These are phyloP conservation scores for Oryzias curvinotus DNA, from an alignment of 2,113 vertebrate genomes.

Conservation along the genomic window DNA sequence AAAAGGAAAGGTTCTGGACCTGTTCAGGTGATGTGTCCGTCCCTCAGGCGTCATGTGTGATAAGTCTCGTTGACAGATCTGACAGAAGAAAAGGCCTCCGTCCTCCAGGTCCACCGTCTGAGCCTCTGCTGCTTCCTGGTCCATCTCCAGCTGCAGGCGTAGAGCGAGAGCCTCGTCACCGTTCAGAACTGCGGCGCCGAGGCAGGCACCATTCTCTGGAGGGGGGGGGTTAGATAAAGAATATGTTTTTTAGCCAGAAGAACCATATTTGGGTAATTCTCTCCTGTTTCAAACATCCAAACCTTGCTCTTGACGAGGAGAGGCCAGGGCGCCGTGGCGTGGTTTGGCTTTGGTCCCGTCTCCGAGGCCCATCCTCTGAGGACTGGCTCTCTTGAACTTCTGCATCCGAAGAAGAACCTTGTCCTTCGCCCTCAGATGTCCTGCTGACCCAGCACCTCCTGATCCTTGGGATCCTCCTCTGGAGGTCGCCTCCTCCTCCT, in stretches of 20 bases:
- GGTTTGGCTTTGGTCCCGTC: neutral
- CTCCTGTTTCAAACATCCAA: neutral
- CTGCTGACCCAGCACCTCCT: conserved; percentile 13
- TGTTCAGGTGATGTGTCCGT: conserved; percentile 89
- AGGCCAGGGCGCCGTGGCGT: neutral
- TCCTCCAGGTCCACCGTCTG: conserved; percentile 73
- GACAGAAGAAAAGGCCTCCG: conserved; percentile 87
- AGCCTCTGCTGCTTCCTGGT: conserved; percentile 56
- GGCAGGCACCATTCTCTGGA: conserved; percentile 2
- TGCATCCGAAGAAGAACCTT: conserved; percentile 87
- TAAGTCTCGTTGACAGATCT: conserved; percentile 90
- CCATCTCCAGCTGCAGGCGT: conserved; percentile 80
- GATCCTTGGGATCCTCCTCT: neutral
- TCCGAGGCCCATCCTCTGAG: conserved; percentile 73
- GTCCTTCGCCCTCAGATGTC: conserved; percentile 64
- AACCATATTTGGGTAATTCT: no score
- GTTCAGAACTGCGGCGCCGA: conserved; percentile 13
- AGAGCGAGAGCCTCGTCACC: conserved; percentile 77
- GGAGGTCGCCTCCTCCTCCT: neutral
- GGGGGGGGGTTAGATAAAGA: conserved; percentile 19
- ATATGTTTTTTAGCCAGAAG: no score
- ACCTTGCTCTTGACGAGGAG: conserved; percentile 36
- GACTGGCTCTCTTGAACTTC: conserved; percentile 83
- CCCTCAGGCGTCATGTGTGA: conserved; percentile 82
- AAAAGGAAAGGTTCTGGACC: conserved; percentile 68